Percentiles rank a stretch among this genome's conserved stretches.
These are phyloP conservation scores for Bergia sp. DNA, from an alignment of 92 coral and sea anemone genomes.

Conservation along the genomic window DNA sequence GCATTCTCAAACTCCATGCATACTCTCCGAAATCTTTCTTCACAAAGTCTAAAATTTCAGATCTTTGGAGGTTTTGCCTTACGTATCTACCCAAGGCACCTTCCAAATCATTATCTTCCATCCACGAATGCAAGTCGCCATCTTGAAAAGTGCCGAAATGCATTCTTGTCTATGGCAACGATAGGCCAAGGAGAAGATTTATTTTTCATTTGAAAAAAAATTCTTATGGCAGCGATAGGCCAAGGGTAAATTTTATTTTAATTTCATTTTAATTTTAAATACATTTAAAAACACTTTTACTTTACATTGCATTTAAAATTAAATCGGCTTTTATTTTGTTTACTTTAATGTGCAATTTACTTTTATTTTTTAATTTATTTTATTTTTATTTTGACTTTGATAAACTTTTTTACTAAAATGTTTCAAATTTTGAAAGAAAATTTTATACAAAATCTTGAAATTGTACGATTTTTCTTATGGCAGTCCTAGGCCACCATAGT, in stretches of 20 bases:
- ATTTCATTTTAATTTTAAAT: conserved; percentile 20
- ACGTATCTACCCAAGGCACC: too few species aligned
- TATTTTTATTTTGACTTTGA: conserved; percentile 28
- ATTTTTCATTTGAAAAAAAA: not conserved
- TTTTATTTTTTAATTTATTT: conserved; percentile 11
- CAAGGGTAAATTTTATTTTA: conserved; percentile 3
- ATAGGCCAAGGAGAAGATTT: not conserved
- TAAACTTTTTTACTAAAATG: conserved; percentile 7
- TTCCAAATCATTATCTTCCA: too few species aligned
- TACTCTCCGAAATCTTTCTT: too few species aligned
- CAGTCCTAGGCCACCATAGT: too few species aligned
- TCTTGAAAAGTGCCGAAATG: conserved; percentile 14
- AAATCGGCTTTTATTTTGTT: conserved; percentile 17
- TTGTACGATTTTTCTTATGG: too few species aligned
- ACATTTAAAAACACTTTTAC: conserved; percentile 5
- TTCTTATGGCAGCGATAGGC: conserved; percentile 3
- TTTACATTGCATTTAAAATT: conserved; percentile 27
- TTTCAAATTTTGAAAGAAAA: conserved; percentile 20
- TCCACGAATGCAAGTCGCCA: too few species aligned
- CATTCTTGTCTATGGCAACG: not conserved
- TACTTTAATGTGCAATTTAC: conserved; percentile 16
- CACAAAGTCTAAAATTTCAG: too few species aligned
- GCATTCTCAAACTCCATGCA: too few species aligned
- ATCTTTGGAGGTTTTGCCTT: too few species aligned
- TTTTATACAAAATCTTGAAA: not conserved